These are phyloP conservation scores for Sarcophaga peregrina DNA, from an alignment of 1,140 invertebrate species.

Conservation along the genomic window DNA sequence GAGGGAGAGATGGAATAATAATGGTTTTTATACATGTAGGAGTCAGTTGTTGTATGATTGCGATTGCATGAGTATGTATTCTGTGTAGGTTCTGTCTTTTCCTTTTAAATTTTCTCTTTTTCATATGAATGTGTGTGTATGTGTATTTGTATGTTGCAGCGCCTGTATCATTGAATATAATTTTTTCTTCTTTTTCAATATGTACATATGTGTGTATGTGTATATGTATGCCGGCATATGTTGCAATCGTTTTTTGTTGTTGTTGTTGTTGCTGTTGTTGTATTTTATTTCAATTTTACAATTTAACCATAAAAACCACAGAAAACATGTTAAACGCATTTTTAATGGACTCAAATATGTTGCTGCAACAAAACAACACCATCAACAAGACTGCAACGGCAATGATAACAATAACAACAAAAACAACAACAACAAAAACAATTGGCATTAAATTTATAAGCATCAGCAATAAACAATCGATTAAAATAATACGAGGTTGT, in stretches of 20 bases:
- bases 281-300: slow-evolving; percentile 62
- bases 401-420: slow-evolving; percentile 41
- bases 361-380: slow-evolving; percentile 49
- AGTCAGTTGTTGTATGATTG: too few relatives aligned
- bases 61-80: too few relatives aligned
- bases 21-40: too few relatives aligned
- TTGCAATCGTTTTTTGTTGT: not conserved
- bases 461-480: slow-evolving; percentile 41
- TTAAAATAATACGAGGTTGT: slow-evolving; percentile 24
- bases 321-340: slow-evolving; percentile 66
- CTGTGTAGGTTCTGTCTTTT: too few relatives aligned
- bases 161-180: too few relatives aligned
- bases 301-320: slow-evolving; percentile 66
- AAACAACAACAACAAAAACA: slow-evolving; percentile 34
- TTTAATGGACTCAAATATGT: slow-evolving; percentile 67
- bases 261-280: slow-evolving; percentile 34
- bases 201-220: not conserved
- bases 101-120: too few relatives aligned
- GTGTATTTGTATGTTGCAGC: too few relatives aligned
- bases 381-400: slow-evolving; percentile 41
- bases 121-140: too few relatives aligned
- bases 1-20: too few relatives aligned
- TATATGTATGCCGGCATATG: slow-evolving; percentile 10
- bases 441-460: slow-evolving; percentile 8
- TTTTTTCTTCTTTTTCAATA: too few relatives aligned